Evolutionary conservation across 2,113 vertebrate genomes (phyloP).

Genomic region (Morphnarchus princeps): DNA sequence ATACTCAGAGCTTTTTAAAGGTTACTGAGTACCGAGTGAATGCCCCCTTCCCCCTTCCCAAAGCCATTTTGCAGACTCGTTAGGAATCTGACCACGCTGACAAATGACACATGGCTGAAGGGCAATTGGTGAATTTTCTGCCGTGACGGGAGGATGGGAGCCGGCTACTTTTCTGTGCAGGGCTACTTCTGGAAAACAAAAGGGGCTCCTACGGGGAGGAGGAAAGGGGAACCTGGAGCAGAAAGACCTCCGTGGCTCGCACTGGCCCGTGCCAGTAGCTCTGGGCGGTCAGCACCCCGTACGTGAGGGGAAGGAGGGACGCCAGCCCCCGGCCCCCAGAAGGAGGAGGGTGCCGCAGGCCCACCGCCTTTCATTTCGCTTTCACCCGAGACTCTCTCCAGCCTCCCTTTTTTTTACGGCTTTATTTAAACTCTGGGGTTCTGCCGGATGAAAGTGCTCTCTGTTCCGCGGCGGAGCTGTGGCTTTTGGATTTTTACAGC

Average conservation of each 20-base stretch:
- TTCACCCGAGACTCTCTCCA: constrained; percentile 33
- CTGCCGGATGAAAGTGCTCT: constrained; percentile 58
- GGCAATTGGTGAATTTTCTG: neutral
- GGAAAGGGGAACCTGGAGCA: rapidly evolving
- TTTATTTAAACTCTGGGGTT: constrained; percentile 62
- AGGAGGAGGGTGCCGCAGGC: neutral
- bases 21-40: neutral
- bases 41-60: neutral
- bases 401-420: constrained; percentile 32
- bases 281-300: neutral
- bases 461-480: constrained; percentile 52
- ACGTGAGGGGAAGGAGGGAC: neutral
- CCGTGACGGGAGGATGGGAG: neutral
- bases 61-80: neutral
- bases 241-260: neutral
- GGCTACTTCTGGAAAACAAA: neutral
- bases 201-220: neutral
- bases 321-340: no score
- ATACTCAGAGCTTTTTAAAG: neutral
- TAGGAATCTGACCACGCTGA: neutral
- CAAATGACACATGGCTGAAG: neutral
- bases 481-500: constrained; percentile 70
- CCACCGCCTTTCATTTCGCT: neutral
- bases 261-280: neutral
- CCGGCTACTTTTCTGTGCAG: neutral